Evolutionary conservation across 1,140 invertebrate genomes (phyloP), one percentile per base, ranked within the genome.

Genomic region (Apis mellifera): DNA sequence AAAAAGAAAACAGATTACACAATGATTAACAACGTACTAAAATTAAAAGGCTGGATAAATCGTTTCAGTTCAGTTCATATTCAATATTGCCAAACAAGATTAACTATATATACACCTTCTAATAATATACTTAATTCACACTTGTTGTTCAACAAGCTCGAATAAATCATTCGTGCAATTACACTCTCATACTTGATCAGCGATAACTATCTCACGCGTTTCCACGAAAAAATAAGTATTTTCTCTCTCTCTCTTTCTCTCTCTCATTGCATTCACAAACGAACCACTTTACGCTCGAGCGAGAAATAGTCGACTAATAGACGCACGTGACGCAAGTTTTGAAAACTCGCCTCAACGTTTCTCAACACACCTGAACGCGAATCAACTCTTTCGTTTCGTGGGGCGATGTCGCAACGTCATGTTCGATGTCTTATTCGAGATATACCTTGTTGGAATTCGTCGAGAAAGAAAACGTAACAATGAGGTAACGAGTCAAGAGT

Each of bases 331-430:
- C 59, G 78, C 70, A 80, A 32, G 4, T 15, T n/a, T 21, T 55
- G 72, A 68, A 82, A 82, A 82, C 55, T 42, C 48, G 65, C 11
- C 26, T 50, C 32, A 32, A 32, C 32, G 48, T 77, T 82, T 82
- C 80, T 62, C 80, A 77, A 76, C 64, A 76, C 64, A 68, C 79
- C 42, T 68, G 54, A 42, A 54, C 79, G 26, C 64, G 26, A n/a
- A 26, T 65, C 54, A 42, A 42, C 26, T 50, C 12, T 7, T 13
- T 62, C 23, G 13, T 7, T 13, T 62, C 23, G 13, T 26, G 19
- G 21, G 32, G 32, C 26, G 21, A 0, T 42, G 15, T 48, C 19
- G 32, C 26, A 81, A 81, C 71, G 50, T n/a, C n/a, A 66, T 62
- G 32, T 59, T 65, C 71, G 64, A 76, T 74, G 48, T n/a, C 19